Percentiles rank a stretch among this genome's conserved stretches.
Conservation (phyloP, 2,888 invertebrate genomes). For the Volucella bombylans region DNA sequence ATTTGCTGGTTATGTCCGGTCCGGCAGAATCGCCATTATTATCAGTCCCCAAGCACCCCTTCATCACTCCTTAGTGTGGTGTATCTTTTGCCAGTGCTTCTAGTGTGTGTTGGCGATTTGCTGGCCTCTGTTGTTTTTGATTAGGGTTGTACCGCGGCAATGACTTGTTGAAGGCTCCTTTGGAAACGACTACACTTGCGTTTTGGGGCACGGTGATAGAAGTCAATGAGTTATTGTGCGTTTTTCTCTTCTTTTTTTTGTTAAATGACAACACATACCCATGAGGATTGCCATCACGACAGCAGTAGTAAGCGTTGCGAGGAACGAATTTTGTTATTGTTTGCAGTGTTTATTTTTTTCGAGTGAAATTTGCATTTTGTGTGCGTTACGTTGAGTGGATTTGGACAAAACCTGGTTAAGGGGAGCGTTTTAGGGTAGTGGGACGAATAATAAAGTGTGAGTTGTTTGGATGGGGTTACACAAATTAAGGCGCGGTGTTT, state of each 20-base stretch:
- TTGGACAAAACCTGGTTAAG: constrained; percentile 26
- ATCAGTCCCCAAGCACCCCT: constrained; percentile 56
- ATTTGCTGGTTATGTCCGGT: constrained; percentile 42
- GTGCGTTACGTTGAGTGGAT: constrained; percentile 68
- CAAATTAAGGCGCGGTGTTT: constrained; percentile 33
- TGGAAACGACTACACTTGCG: constrained; percentile 50
- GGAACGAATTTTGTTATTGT: constrained; percentile 9
- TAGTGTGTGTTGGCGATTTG: constrained; percentile 14
- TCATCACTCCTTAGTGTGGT: constrained; percentile 35
- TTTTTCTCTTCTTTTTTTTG: background rate
- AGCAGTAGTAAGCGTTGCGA: constrained; percentile 44
- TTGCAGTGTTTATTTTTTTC: constrained; percentile 27
- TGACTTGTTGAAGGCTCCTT: constrained; percentile 51
- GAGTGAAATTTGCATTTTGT: constrained; percentile 67
- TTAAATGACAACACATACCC: constrained; percentile 64
- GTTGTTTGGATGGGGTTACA: constrained; percentile 34
- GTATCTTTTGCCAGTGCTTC: constrained; percentile 12
- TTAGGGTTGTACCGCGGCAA: constrained; percentile 64
- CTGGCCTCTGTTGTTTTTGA: constrained; percentile 42
- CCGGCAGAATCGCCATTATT: constrained; percentile 40
- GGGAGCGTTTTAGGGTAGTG: constrained; percentile 36
- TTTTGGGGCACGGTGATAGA: constrained; percentile 33
- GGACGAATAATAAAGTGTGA: constrained; percentile 58
- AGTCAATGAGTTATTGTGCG: constrained; percentile 35
- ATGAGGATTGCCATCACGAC: constrained; percentile 36